Conservation (phyloP, 2,888 invertebrate species). For the Lepidonotus clava region DNA sequence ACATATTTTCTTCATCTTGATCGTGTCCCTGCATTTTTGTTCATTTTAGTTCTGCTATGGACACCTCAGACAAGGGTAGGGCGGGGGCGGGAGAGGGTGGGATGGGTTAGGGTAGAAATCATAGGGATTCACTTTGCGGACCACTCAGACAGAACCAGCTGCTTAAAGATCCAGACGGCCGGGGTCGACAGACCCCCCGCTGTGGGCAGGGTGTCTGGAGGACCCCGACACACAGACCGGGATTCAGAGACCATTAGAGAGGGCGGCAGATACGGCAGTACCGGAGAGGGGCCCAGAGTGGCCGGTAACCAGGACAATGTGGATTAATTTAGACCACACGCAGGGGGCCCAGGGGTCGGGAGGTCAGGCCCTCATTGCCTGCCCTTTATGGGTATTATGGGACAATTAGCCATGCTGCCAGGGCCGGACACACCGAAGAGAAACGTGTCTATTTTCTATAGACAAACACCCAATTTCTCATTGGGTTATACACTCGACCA, state of each 20-base stretch:
- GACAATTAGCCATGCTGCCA: conserved; percentile 3
- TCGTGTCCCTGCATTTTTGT: too few species aligned
- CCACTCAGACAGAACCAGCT: not conserved
- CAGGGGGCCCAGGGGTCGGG: conserved; percentile 15
- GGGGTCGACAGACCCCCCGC: not conserved
- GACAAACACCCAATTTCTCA: conserved; percentile 33
- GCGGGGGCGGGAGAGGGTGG: not conserved
- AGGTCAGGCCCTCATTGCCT: conserved; percentile 2
- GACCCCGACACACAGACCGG: too few species aligned
- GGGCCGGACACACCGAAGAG: not conserved
- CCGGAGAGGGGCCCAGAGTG: not conserved
- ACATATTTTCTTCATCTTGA: too few species aligned
- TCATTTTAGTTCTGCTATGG: too few species aligned
- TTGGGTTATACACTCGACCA: too few species aligned
- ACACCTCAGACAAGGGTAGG: not conserved
- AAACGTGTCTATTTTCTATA: not conserved
- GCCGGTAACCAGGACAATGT: not conserved
- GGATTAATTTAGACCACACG: conserved; percentile 21
- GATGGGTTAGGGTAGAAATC: not conserved
- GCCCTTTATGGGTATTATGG: conserved; percentile 15
- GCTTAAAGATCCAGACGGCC: not conserved
- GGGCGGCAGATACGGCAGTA: not conserved
- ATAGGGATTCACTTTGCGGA: not conserved
- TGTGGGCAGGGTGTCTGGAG: not conserved
- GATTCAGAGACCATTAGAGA: not conserved